Base-by-base conservation (phyloP, 2,888 invertebrate genomes). In the Adelphocoris suturalis region DNA sequence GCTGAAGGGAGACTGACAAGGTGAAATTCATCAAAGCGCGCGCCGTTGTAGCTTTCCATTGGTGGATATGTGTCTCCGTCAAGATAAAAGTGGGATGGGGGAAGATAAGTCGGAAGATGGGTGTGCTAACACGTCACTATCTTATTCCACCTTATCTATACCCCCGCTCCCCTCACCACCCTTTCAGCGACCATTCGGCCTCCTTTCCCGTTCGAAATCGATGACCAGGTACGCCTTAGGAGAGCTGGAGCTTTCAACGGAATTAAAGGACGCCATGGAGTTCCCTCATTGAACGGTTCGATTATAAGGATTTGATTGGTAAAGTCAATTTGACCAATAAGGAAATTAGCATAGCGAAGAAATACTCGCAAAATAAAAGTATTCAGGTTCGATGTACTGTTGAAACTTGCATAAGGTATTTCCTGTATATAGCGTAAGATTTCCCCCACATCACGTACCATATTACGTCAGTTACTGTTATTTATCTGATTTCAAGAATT, bases 71-170 rank as follows among this genome's bases (percentile, higher is more conserved):
- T 78, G 78, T 78, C 78, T 78, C 78, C 37, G 78, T 78, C 68
- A 37, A 78, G 78, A 78, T 78, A 78, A 78, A 78, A 78, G 46
- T 37, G 52, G 52, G n/a, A 78, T 16, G 52, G 47, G 82, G 55
- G 52, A 27, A 52, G 82, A 52, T 52, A 47, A 52, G 52, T 82
- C 27, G n/a, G 48, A 78, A 78, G 78, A 52, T 52, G 52, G 27
- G 82, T 82, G 82, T 82, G 82, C 82, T 82, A 82, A 82, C 82
- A 82, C 82, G 82, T 27, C 52, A 16, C 52, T 82, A 82, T 82
- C 82, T 82, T 47, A 52, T 52, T 46, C 19, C 23, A 52, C 82
- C 78, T 78, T 78, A 78, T 78, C 78, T 78, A 68, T 23, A 23
- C 68, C 23, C 23, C 68, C n/a, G 46, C 16, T 16, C 78, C 13